Conservation (phyloP, 2,797 vertebrate species). For the Sciurus carolinensis region DNA sequence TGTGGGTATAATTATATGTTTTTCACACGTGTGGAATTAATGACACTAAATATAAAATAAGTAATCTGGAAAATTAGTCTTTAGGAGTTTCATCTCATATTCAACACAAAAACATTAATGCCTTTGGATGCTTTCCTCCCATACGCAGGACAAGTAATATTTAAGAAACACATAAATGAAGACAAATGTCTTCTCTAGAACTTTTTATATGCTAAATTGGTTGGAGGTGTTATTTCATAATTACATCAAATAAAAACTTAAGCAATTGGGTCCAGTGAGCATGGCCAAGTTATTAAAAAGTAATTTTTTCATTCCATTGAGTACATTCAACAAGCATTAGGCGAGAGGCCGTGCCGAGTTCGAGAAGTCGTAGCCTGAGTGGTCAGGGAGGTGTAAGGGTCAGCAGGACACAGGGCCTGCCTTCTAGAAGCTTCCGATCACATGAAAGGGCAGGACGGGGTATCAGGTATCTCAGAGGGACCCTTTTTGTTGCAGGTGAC, state of each 20-base stretch:
- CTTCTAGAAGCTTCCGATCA: background rate
- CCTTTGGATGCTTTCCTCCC: constrained; percentile 65
- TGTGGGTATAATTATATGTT: constrained; percentile 83
- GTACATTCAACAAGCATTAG: background rate
- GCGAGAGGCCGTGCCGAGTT: background rate
- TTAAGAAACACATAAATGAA: constrained; percentile 70
- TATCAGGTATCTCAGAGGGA: background rate
- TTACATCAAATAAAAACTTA: constrained; percentile 68
- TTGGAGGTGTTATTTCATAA: constrained; percentile 74
- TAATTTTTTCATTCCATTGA: constrained; percentile 6
- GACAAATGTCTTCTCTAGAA: constrained; percentile 67
- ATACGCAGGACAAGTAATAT: constrained; percentile 28
- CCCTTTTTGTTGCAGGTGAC: background rate
- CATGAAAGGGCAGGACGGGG: fast-evolving
- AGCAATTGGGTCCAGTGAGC: constrained; percentile 39
- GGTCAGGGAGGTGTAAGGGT: fast-evolving
- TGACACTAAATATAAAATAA: constrained; percentile 85
- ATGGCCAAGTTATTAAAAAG: constrained; percentile 67
- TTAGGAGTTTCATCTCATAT: constrained; percentile 75
- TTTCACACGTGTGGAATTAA: constrained; percentile 86
- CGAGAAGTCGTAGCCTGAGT: fast-evolving
- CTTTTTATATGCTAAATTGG: constrained; percentile 9
- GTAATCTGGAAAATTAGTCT: constrained; percentile 85
- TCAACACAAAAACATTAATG: constrained; percentile 73
- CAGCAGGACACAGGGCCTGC: background rate